Evolutionary conservation across 2,113 vertebrate species (phyloP), one percentile per base, ranked within the genome.

Genomic region (Salvator merianae): DNA sequence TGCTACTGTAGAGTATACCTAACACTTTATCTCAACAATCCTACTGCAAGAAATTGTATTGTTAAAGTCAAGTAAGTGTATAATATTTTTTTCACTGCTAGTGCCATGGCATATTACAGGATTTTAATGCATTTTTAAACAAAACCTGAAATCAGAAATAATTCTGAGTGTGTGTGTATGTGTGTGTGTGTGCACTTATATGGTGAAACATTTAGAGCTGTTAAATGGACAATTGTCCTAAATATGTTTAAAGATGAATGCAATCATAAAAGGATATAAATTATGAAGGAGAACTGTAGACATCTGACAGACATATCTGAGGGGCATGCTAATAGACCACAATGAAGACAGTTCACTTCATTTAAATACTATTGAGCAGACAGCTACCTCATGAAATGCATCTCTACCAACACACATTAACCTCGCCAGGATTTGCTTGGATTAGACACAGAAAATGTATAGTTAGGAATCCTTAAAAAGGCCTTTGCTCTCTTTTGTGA

Each of bases 291-390:
- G 70, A 66, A 86, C 77, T 89, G 88, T 50, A 93, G 94, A 92
- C 87, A 87, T 94, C 94, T 92, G 66, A 87, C 84, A 95, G 94
- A 94, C 93, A 91, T 89, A 96, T 96, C 93, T 92, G 93, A 93
- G 93, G 88, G 91, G 90, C 91, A 96, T 93, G 86, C 94, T 97
- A 96, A 96, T 94, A 90, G 92, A 90, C 87, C 87, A 84, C 91
- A 94, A 95, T 95, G 95, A 96, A 97, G 96, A 97, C 88, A 94
- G 94, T 96, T 96, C 91, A 92, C 90, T 94, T 84, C 92, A 90
- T 95, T 91, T 91, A 91, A 94, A 92, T 93, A 89, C 86, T 82
- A 84, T 88, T 2, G 55, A 94, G 89, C 88, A 94, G 90, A 90
- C 72, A 94, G 90, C 66, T 1, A 0, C 88, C 89, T 94, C 92